phyloP scores from a whole-genome alignment of 1,140 invertebrate genomes.

The Acromyrmex charruanus region DNA sequence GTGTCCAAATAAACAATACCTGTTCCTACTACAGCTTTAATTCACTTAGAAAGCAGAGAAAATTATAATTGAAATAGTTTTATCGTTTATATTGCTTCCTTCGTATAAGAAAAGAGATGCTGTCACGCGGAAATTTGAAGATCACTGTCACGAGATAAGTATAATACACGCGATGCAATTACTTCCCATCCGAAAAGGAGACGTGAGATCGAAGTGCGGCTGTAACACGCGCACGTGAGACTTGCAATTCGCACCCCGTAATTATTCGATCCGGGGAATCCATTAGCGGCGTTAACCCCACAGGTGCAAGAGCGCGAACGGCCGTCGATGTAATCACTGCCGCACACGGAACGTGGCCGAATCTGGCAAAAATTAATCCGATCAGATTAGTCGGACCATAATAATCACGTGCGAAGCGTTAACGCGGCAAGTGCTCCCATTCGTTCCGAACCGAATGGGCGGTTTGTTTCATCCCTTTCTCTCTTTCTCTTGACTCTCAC shows the following conservation, averaged over 20 bases:
- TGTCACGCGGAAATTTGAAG: neutral
- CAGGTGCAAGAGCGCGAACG: constrained; percentile 64
- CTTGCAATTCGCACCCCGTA: constrained; percentile 66
- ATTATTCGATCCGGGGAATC: constrained; percentile 73
- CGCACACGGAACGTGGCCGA: constrained; percentile 37
- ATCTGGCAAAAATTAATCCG: constrained; percentile 70
- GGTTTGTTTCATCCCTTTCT: constrained; percentile 24
- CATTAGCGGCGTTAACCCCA: constrained; percentile 72
- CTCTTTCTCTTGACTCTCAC: constrained; percentile 6
- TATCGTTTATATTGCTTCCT: neutral
- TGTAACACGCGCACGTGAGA: constrained; percentile 44
- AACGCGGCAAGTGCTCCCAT: constrained; percentile 69
- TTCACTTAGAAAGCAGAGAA: neutral
- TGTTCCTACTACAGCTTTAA: neutral
- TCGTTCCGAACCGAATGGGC: constrained; percentile 30
- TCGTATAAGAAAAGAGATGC: too few relatives aligned
- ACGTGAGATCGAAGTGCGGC: neutral
- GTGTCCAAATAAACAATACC: neutral
- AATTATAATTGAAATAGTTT: neutral
- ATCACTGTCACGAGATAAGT: constrained; percentile 13
- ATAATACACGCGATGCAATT: constrained; percentile 50
- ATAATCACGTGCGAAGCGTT: constrained; percentile 71
- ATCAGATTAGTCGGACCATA: constrained; percentile 71
- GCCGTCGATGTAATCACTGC: constrained; percentile 65
- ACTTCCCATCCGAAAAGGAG: constrained; percentile 42